Base-by-base conservation (phyloP, 2,113 vertebrate genomes). In the Corynorhinus townsendii region DNA sequence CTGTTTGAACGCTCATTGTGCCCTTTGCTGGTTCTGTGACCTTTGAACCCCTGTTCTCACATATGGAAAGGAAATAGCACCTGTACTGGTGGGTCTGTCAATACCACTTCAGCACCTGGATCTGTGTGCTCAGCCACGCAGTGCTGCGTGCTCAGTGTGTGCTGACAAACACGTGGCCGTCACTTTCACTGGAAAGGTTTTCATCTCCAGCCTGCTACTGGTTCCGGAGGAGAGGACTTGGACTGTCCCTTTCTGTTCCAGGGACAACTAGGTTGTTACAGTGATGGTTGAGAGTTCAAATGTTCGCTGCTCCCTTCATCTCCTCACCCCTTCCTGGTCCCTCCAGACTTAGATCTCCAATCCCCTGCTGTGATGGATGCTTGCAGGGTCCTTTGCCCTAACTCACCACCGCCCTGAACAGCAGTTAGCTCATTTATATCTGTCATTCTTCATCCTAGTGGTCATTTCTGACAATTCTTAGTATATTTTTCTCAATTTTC, bases 171-270 rank as follows among this genome's bases (percentile, higher is more conserved):
- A 19, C 9, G 0, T 0, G 8, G 59, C 0, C 1, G 77, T 35
- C 6, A 0, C 9, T 38, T 2, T n/a, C 38, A 0, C 20, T 3
- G 7, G 33, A 9, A 6, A n/a, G 35, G 10, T 1, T 26, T 54
- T 4, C 0, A 3, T 38, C 76, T 81, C 5, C n/a, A 3, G 4
- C 1, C 10, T 35, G n/a, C n/a, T 22, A 0, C 0, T 2, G 40
- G 10, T 47, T 22, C 22, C 5, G 2, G 0, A 2, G 17, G 33
- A 66, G 64, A 66, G 19, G 83, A 2, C 33, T 19, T 43, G 62
- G 45, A 47, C 28, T 4, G 10, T 38, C 35, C 47, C 26, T 19
- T 75, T 77, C 43, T 4, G 16, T 35, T 64, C n/a, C 12, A 2
- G 11, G 20, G n/a, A 22, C 15, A 47, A 8, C 20, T 8, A 7